Evolutionary conservation across 1,140 invertebrate genomes (phyloP).

Genomic region (Panagrolaimus sp.): DNA sequence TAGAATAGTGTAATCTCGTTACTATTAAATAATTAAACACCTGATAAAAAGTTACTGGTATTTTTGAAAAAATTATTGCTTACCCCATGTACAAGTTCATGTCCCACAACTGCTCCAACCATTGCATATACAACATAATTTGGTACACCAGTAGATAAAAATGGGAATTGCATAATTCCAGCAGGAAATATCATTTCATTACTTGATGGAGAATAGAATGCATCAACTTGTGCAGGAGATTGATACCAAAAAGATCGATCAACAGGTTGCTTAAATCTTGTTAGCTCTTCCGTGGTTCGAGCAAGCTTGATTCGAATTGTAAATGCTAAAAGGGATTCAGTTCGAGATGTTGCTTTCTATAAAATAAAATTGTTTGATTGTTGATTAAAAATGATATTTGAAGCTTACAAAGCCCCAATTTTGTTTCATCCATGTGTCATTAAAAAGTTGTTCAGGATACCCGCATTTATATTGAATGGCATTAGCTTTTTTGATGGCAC

Average conservation of each 20-base stretch:
- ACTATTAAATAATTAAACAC: no score
- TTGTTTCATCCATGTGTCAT: constrained; percentile 49
- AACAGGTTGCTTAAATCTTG: constrained; percentile 31
- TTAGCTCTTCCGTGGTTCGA: constrained; percentile 29
- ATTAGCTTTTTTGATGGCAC: constrained; percentile 53
- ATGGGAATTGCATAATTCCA: constrained; percentile 52
- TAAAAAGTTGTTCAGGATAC: constrained; percentile 41
- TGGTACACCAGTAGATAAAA: constrained; percentile 41
- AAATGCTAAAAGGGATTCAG: constrained; percentile 31
- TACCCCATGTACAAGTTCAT: constrained; percentile 49
- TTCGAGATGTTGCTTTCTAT: constrained; percentile 23
- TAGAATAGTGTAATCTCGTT: neutral
- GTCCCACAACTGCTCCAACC: constrained; percentile 48
- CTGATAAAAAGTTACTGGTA: no score
- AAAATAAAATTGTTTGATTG: neutral
- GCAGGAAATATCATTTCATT: constrained; percentile 56
- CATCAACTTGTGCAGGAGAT: constrained; percentile 51
- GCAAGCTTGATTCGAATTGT: constrained; percentile 42
- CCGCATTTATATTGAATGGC: constrained; percentile 41
- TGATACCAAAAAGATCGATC: constrained; percentile 44
- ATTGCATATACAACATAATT: constrained; percentile 49
- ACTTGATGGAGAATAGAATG: constrained; percentile 48
- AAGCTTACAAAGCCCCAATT: constrained; percentile 43
- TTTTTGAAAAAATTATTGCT: no score
- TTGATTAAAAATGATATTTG: neutral